Evolutionary conservation across 1,140 invertebrate species (phyloP).

Genomic region (Eurosta solidaginis): DNA sequence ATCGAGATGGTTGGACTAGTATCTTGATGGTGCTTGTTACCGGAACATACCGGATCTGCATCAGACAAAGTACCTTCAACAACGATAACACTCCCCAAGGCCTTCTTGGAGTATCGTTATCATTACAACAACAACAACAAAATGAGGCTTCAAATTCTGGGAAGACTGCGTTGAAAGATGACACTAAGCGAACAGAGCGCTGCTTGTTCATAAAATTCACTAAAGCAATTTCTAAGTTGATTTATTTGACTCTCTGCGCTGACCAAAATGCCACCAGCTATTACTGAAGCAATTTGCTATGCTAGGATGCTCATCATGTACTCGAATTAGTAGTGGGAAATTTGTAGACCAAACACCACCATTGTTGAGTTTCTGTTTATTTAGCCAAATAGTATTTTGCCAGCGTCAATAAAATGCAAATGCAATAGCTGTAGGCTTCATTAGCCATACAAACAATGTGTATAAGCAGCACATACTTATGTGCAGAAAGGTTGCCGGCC

Average conservation of each 20-base stretch:
- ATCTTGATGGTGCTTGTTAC: too few species aligned
- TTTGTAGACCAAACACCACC: neutral
- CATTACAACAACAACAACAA: too few species aligned
- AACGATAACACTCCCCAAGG: too few species aligned
- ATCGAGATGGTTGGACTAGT: too few species aligned
- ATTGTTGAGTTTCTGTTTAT: neutral
- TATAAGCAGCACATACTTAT: neutral
- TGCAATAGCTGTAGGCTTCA: neutral
- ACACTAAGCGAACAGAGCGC: too few species aligned
- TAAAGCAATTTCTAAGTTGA: constrained; percentile 50
- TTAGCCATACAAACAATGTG: neutral
- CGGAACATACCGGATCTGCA: too few species aligned
- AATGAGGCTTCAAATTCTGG: too few species aligned
- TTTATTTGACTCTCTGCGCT: constrained; percentile 58
- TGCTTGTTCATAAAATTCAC: too few species aligned
- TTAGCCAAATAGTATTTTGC: neutral
- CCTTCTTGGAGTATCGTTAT: too few species aligned
- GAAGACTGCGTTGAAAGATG: too few species aligned
- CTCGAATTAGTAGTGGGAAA: neutral
- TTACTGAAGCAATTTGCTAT: neutral
- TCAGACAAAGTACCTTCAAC: too few species aligned
- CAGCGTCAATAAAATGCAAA: neutral
- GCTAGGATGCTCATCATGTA: neutral
- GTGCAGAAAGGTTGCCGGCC: neutral
- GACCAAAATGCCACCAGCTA: constrained; percentile 34